Evolutionary conservation across 2,113 vertebrate genomes (phyloP), one percentile per base, ranked within the genome.

Genomic region (Phainopepla nitens): DNA sequence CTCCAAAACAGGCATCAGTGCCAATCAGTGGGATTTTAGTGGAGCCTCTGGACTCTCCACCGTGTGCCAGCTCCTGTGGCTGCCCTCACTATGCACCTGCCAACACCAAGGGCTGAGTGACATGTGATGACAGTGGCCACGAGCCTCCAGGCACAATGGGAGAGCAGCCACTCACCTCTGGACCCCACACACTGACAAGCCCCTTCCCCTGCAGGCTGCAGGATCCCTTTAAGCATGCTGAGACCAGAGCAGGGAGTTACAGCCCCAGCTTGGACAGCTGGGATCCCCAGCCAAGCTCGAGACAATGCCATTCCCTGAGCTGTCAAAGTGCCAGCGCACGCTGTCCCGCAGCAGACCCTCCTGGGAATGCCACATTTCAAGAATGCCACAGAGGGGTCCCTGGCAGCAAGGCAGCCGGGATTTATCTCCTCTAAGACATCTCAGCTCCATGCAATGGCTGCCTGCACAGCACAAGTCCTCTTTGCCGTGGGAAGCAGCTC

Each of bases 381-480:
- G 66, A 50, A 49, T 1, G 4, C 41, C 0, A 0, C 2, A 1
- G 39, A 41, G 53, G 77, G 28, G 14, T 54, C 82, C 42, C 58
- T 3, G 2, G 73, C 57, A 77, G 54, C 39, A 42, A 16, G 2
- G 0, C 69, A 31, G 22, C 31, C 0, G 0, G 28, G 65, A 36
- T 53, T 77, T n/a, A 76, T 54, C 64, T 60, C 64, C 51, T 53
- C 56, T 15, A 41, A 83, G 78, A 42, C 7, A 10, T 68, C 28
- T 58, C 89, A 65, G 47, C 77, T 50, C 49, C 8, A 2, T 4
- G 4, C 64, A 72, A 68, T 2, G n/a, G 45, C 71, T 71, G 68
- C 54, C 57, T 42, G 50, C 19, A 2, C 64, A 6, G 45, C 58
- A 58, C 42, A 36, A 86, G 36, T 64, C 31, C 62, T 14, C 79